Evolutionary conservation across 2,797 vertebrate genomes (phyloP), one percentile per base, ranked within the genome.

Genomic region (Sebastes kiyomatsui): DNA sequence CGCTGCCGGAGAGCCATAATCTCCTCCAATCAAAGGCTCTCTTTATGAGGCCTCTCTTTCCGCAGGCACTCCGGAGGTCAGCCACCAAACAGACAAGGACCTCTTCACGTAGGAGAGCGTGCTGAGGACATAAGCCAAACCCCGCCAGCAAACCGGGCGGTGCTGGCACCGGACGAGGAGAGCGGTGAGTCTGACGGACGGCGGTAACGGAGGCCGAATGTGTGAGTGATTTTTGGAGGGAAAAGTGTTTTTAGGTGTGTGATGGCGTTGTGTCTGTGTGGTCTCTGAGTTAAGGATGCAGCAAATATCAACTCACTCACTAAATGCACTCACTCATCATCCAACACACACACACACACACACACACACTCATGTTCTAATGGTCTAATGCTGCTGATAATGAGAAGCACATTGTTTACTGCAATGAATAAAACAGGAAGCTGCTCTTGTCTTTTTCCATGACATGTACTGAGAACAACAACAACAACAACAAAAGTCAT

Each of bases 1-100:
- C 14, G 14, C 75, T 38, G 71, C 72, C 67, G 70, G 65, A 83
- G 69, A 76, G 79, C 61, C 35, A 30, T 12, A 65, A 79, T 75
- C 59, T 82, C 58, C 59, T 72, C 80, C 81, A 86, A 80, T 92
- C 88, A 91, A 91, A 87, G 84, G 64, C 35, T 25, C 55, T 78
- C 75, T 90, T 88, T 81, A 83, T 90, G 79, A 77, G 55, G 46
- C 70, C 64, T 62, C 82, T 27, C 62, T 73, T 38, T 38, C 73
- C 8, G 1, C 75, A 68, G 64, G 71, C 87, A 82, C 85, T 77
- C 70, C 13, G 35, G 72, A 85, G 83, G 83, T 84, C 75, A 82
- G 77, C 83, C 83, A 72, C 82, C 22, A 65, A 67, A 38, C 82
- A 78, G 9, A 88, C 83, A 88, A 85, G 84, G 81, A 81, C 84